Evolutionary conservation across 2,888 invertebrate genomes (phyloP).

Genomic region (Agonopterix subpropinquella): DNA sequence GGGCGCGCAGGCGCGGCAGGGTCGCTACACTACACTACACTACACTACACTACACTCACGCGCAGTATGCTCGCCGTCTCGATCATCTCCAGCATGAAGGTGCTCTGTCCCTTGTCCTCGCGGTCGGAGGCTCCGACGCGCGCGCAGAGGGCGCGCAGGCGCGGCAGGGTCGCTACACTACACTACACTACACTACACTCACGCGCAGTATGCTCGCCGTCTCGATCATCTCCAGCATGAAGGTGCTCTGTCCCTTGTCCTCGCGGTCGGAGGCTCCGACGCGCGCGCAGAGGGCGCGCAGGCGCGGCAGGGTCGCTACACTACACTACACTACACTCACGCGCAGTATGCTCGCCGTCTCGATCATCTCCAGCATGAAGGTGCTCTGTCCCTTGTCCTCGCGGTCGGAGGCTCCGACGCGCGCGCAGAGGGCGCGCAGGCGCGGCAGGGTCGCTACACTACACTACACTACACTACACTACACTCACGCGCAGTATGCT

Average conservation of each 20-base stretch:
- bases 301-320: slow-evolving; percentile 78
- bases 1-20: slow-evolving; percentile 87
- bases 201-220: slow-evolving; percentile 93
- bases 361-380: slow-evolving; percentile 99
- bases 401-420: slow-evolving; percentile 95
- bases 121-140: slow-evolving; percentile 95
- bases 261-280: slow-evolving; percentile 96
- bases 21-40: slow-evolving; percentile 49
- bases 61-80: slow-evolving; percentile 94
- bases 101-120: slow-evolving; percentile 93
- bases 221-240: slow-evolving; percentile 99
- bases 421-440: slow-evolving; percentile 89
- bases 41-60: slow-evolving; percentile 56
- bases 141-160: slow-evolving; percentile 90
- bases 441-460: slow-evolving; percentile 90
- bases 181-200: slow-evolving; percentile 6
- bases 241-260: slow-evolving; percentile 94
- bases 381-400: slow-evolving; percentile 95
- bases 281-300: slow-evolving; percentile 91
- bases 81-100: slow-evolving; percentile 99
- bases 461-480: background rate
- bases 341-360: slow-evolving; percentile 92
- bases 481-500: slow-evolving; percentile 87
- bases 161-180: slow-evolving; percentile 78
- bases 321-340: slow-evolving; percentile 53